Evolutionary conservation across 2,888 invertebrate genomes (phyloP), one percentile per base, ranked within the genome.

Genomic region (Leucophenga maculata): DNA sequence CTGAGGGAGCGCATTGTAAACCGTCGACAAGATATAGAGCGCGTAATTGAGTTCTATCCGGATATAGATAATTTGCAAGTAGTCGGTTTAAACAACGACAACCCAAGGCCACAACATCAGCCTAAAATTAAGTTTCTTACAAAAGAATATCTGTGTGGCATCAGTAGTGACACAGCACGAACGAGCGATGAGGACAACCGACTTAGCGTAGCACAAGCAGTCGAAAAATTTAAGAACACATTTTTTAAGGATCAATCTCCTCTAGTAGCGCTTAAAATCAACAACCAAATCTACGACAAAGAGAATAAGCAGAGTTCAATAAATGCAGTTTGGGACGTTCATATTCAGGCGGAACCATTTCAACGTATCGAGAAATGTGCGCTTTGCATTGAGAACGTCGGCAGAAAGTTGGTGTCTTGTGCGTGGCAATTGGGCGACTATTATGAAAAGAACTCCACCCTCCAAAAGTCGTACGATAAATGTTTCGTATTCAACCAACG

Each of bases 351-450:
- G 13, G 72, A 74, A 1, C 87, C 87, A 0, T 86, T 71, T 54
- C 70, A 82, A 48, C 69, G 68, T 0, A 70, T 77, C 1, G 0
- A 69, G 0, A 78, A 80, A 67, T 73, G 78, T 3, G 70, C 82
- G 1, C 39, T 86, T 11, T 77, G 74, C 26, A 9, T 86, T 14
- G 77, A 86, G 68, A 86, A 86, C 62, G 65, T 86, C 4, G 86
- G 86, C 0, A 68, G 46, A 0, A 72, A 70, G 16, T 67, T 78
- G 0, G 18, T 86, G 8, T 75, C 69, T 20, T 84, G 77, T 59
- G 74, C 76, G 6, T 86, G 86, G 87, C 4, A 13, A 0, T n/a
- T 60, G 1, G 50, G 65, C 0, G 70, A 77, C 0, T 70, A 60
- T 13, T 69, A 68, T 16, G 70, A 69, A 1, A 72, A 73, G 3